Evolutionary conservation across 2,797 vertebrate species (phyloP).

Genomic region (Gallinago nigripennis): DNA sequence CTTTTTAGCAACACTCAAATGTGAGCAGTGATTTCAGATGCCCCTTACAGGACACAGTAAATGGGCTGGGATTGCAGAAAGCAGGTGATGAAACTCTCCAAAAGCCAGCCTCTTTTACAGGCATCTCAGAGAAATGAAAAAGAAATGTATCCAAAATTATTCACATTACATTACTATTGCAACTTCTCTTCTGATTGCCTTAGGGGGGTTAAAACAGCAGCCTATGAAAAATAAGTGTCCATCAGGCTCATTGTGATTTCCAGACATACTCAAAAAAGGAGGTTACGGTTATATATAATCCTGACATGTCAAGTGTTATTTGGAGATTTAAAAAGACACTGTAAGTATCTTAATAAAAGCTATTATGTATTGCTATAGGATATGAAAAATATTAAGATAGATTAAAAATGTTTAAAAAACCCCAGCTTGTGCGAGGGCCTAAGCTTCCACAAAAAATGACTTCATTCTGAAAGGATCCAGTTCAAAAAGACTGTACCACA

Average conservation of each 20-base stretch:
- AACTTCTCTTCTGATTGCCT: slow-evolving; percentile 29
- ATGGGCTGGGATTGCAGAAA: slow-evolving; percentile 34
- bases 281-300: slow-evolving; percentile 5
- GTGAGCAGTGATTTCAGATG: slow-evolving; percentile 27
- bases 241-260: not conserved
- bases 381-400: slow-evolving; percentile 8
- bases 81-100: slow-evolving; percentile 1
- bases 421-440: not conserved
- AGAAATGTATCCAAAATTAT: slow-evolving; percentile 56
- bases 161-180: slow-evolving; percentile 4
- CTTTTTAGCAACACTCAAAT: not conserved
- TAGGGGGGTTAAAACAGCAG: slow-evolving; percentile 12
- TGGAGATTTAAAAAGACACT: slow-evolving; percentile 28
- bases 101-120: not conserved
- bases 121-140: not conserved
- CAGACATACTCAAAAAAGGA: not conserved
- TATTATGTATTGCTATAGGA: not conserved
- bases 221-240: slow-evolving; percentile 10
- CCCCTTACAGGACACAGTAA: slow-evolving; percentile 10
- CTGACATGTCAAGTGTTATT: slow-evolving; percentile 16
- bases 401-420: not conserved
- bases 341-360: slow-evolving; percentile 18
- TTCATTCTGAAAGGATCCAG: not conserved
- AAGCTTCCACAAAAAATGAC: not conserved
- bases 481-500: not conserved